These are phyloP conservation scores for Leuciscus idus DNA, from an alignment of 2,113 vertebrate genomes.

Conservation along the genomic window DNA sequence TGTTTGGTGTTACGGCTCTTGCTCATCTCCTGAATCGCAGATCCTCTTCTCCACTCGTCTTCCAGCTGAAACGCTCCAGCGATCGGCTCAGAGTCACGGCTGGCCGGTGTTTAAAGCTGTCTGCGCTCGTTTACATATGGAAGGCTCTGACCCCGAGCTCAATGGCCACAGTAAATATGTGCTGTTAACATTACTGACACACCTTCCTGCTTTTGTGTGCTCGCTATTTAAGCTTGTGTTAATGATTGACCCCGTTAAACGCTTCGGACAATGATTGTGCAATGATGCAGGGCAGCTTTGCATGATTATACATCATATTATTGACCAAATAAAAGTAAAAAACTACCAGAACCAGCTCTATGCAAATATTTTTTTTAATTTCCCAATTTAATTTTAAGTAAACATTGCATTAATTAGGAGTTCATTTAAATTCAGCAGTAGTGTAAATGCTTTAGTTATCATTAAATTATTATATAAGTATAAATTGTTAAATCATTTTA, in stretches of 20 bases:
- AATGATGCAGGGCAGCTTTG: background rate
- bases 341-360: too few relatives aligned
- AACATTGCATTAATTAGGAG: background rate
- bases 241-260: constrained; percentile 35
- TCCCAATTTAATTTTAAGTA: background rate
- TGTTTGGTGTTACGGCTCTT: background rate
- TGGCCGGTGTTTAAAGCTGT: constrained; percentile 2
- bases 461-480: background rate
- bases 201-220: background rate
- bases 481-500: background rate
- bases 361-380: background rate
- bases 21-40: background rate
- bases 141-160: constrained; percentile 26
- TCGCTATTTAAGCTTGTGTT: background rate
- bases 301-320: background rate
- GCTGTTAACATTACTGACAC: background rate
- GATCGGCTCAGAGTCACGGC: background rate
- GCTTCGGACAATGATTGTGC: background rate
- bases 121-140: constrained; percentile 1
- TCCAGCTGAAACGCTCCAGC: background rate
- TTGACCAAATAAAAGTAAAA: background rate
- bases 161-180: background rate
- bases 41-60: background rate
- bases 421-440: background rate
- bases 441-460: background rate